Conservation (phyloP, 2,797 vertebrate genomes). For the Ptychobarbus kaznakovi region DNA sequence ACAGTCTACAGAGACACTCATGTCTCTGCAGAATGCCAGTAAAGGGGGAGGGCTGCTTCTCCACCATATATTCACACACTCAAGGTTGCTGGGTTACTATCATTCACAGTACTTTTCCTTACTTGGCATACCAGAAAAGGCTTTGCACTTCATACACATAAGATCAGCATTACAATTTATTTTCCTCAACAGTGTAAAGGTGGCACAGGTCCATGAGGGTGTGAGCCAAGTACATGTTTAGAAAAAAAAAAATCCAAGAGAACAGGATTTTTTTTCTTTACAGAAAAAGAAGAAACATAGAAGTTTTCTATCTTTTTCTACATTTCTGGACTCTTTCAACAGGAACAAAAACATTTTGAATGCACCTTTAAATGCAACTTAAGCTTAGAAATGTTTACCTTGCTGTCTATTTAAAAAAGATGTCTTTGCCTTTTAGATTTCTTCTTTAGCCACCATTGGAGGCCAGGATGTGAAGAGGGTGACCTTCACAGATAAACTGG, state of each 20-base stretch:
- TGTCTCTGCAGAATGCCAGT: too few species aligned
- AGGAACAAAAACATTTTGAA: background rate
- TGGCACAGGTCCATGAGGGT: background rate
- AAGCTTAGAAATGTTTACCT: background rate
- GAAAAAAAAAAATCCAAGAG: too few species aligned
- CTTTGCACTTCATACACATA: too few species aligned
- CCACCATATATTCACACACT: too few species aligned
- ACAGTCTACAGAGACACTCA: too few species aligned
- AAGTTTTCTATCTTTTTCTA: background rate
- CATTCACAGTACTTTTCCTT: too few species aligned
- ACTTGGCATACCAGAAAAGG: too few species aligned
- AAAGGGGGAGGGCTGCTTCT: too few species aligned
- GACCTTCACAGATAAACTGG: background rate
- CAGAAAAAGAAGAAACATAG: background rate
- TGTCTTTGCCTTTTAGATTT: background rate
- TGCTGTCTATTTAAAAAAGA: background rate
- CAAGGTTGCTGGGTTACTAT: too few species aligned
- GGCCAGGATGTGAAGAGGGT: background rate
- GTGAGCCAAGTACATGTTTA: background rate
- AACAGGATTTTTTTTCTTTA: background rate
- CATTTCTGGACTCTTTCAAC: background rate
- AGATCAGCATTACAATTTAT: too few species aligned
- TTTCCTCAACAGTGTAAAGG: too few species aligned
- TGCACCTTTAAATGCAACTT: background rate
- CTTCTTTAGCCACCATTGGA: background rate